Percentiles rank a stretch among this genome's conserved stretches.
Evolutionary conservation across 2,113 vertebrate species (phyloP).

Genomic region (Charina bottae): DNA sequence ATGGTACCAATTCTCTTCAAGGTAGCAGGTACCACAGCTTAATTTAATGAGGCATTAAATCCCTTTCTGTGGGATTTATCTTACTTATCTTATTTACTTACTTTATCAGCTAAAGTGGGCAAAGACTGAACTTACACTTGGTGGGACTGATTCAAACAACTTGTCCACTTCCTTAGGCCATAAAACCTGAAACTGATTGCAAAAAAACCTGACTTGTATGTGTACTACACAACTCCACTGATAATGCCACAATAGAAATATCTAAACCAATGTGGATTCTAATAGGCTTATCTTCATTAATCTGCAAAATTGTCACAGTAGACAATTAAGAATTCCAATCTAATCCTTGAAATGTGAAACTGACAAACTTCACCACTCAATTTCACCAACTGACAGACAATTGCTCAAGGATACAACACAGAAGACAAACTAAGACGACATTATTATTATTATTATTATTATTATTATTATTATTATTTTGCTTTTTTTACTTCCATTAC

Average conservation of each 20-base stretch:
- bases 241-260: neutral
- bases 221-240: neutral
- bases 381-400: neutral
- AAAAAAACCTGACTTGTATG: neutral
- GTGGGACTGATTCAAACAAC: neutral
- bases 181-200: neutral
- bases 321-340: neutral
- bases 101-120: neutral
- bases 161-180: neutral
- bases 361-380: neutral
- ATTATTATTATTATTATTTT: neutral
- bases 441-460: too few species aligned
- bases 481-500: neutral
- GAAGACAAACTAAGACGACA: neutral
- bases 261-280: neutral
- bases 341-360: neutral
- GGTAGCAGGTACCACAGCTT: neutral
- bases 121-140: neutral
- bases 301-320: neutral
- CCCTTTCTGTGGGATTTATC: neutral
- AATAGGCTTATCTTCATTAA: neutral
- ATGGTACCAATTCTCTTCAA: neutral
- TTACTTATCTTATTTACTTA: too few species aligned
- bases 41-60: neutral
- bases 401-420: neutral